These are phyloP conservation scores for Leuciscus waleckii DNA, from an alignment of 2,797 vertebrate species.

Conservation along the genomic window DNA sequence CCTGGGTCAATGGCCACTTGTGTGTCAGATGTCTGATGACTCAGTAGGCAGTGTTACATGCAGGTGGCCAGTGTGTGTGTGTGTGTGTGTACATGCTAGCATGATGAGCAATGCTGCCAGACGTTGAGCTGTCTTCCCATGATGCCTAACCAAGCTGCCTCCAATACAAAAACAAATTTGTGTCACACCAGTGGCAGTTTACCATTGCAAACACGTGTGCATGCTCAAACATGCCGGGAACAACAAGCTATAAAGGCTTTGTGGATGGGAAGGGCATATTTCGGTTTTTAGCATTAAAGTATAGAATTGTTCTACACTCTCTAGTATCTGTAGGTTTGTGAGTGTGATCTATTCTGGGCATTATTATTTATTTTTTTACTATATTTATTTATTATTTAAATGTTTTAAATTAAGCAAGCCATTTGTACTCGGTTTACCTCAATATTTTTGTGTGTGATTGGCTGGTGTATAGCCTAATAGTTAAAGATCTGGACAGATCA, in stretches of 20 bases:
- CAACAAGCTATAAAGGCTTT: neutral
- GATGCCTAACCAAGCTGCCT: neutral
- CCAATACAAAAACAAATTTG: slow-evolving; percentile 22
- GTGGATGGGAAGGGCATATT: neutral
- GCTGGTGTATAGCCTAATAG: neutral
- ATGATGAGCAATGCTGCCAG: slow-evolving; percentile 35
- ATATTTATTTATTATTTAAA: neutral
- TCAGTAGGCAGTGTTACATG: slow-evolving; percentile 22
- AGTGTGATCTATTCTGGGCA: neutral
- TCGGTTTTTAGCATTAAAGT: neutral
- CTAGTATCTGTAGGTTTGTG: neutral
- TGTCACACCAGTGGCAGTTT: slow-evolving; percentile 25
- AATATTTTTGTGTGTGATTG: neutral
- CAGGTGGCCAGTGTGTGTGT: neutral
- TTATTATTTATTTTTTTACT: neutral
- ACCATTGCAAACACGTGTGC: neutral
- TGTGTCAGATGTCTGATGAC: slow-evolving; percentile 31
- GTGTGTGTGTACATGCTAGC: slow-evolving; percentile 1
- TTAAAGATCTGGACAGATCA: neutral
- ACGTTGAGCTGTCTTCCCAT: slow-evolving; percentile 26
- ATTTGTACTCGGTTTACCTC: neutral
- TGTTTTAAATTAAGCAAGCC: neutral
- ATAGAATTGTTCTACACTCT: neutral
- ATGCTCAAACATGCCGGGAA: neutral
- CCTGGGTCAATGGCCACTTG: neutral